Percentiles rank a stretch among this genome's conserved stretches.
These are phyloP conservation scores for Melipona bicolor DNA, from an alignment of 2,888 invertebrate species.

Conservation along the genomic window DNA sequence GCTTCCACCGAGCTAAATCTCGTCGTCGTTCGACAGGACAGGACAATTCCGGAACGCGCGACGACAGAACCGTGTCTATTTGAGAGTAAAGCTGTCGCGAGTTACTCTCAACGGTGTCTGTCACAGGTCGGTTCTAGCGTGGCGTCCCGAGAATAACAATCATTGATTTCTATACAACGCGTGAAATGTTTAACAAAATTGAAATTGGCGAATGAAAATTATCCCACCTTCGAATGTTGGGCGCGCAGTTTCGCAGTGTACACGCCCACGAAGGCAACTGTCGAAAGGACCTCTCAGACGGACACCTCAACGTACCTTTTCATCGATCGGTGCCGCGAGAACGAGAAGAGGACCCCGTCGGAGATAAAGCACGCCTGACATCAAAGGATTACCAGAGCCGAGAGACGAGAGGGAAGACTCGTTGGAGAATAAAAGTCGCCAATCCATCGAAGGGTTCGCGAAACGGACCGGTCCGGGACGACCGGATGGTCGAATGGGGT, in stretches of 20 bases:
- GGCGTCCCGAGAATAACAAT: too few relatives aligned
- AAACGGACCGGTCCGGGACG: conserved; percentile 49
- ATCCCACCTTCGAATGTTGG: too few relatives aligned
- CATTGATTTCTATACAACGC: too few relatives aligned
- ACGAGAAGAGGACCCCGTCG: neutral
- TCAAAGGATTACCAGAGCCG: conserved; percentile 8
- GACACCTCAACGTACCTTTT: neutral
- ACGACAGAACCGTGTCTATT: neutral
- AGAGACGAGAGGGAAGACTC: neutral
- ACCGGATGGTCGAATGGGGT: conserved; percentile 12
- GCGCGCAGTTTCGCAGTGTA: too few relatives aligned
- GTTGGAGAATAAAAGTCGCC: conserved; percentile 36
- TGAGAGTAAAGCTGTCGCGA: too few relatives aligned
- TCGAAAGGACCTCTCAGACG: too few relatives aligned
- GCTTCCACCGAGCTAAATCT: neutral
- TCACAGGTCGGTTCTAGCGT: too few relatives aligned
- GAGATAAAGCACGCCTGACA: conserved; percentile 26
- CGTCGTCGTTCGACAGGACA: neutral
- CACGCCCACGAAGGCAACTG: too few relatives aligned
- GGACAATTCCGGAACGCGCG: neutral
- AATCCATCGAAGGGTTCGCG: conserved; percentile 40
- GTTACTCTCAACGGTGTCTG: too few relatives aligned
- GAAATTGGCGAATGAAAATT: too few relatives aligned
- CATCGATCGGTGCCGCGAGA: neutral
- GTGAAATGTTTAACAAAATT: too few relatives aligned